Percentiles rank a stretch among this genome's conserved stretches.
Conservation (phyloP, 2,888 invertebrate genomes). For the Mythimna albipuncta region DNA sequence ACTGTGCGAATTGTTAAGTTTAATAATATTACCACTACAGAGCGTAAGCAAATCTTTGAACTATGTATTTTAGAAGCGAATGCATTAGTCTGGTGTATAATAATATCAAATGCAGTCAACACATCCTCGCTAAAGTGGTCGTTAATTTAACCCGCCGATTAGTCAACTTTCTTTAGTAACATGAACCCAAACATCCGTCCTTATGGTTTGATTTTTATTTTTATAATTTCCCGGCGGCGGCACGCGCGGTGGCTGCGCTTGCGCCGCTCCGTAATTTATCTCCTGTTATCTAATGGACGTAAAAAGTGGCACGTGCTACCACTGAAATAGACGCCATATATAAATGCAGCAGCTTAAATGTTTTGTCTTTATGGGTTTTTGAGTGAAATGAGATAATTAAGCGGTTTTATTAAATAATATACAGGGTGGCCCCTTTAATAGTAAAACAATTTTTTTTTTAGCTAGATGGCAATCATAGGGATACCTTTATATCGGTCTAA, state of each 20-base stretch:
- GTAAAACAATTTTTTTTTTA: no score
- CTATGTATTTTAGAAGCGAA: not conserved
- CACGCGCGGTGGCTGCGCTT: slow-evolving; percentile 58
- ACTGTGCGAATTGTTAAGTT: no score
- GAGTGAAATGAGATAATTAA: slow-evolving; percentile 53
- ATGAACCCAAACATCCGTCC: slow-evolving; percentile 58
- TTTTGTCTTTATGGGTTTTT: slow-evolving; percentile 55
- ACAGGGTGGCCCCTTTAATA: no score
- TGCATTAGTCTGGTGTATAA: slow-evolving; percentile 18
- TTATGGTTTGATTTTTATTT: slow-evolving; percentile 57
- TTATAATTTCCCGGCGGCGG: slow-evolving; percentile 58
- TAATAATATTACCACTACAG: no score
- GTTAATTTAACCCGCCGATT: slow-evolving; percentile 40
- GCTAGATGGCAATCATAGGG: no score
- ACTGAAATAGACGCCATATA: slow-evolving; percentile 67
- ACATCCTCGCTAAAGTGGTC: slow-evolving; percentile 48
- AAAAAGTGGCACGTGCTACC: slow-evolving; percentile 79
- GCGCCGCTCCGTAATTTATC: slow-evolving; percentile 75
- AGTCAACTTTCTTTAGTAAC: slow-evolving; percentile 54
- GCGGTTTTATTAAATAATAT: slow-evolving; percentile 20
- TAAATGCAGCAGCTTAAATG: slow-evolving; percentile 54
- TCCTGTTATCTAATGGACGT: slow-evolving; percentile 79
- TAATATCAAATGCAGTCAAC: slow-evolving; percentile 21
- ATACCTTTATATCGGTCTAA: no score
- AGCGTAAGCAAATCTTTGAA: not conserved